Evolutionary conservation across 2,113 vertebrate species (phyloP).

Genomic region (Hippocampus mohnikei): DNA sequence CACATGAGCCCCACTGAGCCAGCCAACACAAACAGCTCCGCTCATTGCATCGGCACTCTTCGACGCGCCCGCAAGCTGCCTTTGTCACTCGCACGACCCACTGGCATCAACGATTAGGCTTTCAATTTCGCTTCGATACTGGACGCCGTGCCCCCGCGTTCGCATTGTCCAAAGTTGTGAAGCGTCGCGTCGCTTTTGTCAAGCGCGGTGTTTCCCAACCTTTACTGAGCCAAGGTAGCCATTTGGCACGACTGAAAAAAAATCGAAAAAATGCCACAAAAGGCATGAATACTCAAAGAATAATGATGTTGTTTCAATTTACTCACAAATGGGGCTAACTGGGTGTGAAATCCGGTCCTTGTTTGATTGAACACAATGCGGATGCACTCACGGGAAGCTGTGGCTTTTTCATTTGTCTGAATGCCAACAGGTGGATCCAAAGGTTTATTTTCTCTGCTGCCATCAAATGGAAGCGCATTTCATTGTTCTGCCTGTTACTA

Average conservation of each 20-base stretch:
- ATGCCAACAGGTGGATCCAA: not conserved
- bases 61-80: not conserved
- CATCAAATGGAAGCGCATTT: not conserved
- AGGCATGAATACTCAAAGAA: not conserved
- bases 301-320: not conserved
- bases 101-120: not conserved
- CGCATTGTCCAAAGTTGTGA: not conserved
- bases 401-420: not conserved
- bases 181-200: not conserved
- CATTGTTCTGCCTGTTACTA: not conserved
- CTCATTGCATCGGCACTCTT: slow-evolving; percentile 26
- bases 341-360: not conserved
- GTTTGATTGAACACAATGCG: not conserved
- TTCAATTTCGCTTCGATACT: not conserved
- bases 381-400: not conserved
- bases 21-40: slow-evolving; percentile 50
- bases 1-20: slow-evolving; percentile 37
- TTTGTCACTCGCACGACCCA: slow-evolving; percentile 8
- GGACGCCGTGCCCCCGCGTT: not conserved
- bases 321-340: not conserved
- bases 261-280: not conserved
- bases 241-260: not conserved
- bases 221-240: not conserved
- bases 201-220: not conserved
- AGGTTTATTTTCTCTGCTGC: not conserved